These are phyloP conservation scores for Eclectus roratus DNA, from an alignment of 2,113 vertebrate genomes.

Conservation along the genomic window DNA sequence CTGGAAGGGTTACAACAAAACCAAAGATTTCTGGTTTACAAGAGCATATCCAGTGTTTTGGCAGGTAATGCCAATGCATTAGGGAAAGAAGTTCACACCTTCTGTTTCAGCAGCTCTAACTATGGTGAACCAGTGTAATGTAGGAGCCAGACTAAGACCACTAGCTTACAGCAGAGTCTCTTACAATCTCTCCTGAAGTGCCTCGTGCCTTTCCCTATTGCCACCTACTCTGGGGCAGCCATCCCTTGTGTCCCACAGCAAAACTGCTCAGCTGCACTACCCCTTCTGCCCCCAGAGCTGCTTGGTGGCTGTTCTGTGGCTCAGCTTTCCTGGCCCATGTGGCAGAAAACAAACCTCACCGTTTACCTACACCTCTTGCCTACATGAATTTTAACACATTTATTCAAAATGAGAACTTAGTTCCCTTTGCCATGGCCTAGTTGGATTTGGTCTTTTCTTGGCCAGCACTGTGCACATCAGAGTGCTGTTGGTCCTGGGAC, in stretches of 20 bases:
- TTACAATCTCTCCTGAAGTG: not conserved
- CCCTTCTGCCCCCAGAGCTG: not conserved
- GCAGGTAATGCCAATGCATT: not conserved
- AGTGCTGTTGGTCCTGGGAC: not conserved
- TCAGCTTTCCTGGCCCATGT: not conserved
- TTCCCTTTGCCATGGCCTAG: not conserved
- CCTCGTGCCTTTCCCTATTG: not conserved
- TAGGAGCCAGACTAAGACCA: not conserved
- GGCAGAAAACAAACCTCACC: not conserved
- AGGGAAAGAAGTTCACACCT: not conserved
- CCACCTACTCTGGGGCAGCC: not conserved
- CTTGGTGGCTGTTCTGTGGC: rapidly evolving
- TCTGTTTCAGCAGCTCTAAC: not conserved
- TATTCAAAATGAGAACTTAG: not conserved
- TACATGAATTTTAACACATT: not conserved
- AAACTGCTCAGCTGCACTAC: not conserved
- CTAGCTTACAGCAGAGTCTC: not conserved
- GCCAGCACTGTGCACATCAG: not conserved
- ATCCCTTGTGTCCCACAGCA: not conserved
- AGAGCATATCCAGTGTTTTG: not conserved
- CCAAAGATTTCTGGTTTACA: not conserved
- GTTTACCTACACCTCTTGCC: not conserved
- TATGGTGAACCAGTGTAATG: not conserved
- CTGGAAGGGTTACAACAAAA: not conserved
- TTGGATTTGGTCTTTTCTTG: not conserved